Conservation (phyloP, 2,113 vertebrate species). For the Tragelaphus imberbis region DNA sequence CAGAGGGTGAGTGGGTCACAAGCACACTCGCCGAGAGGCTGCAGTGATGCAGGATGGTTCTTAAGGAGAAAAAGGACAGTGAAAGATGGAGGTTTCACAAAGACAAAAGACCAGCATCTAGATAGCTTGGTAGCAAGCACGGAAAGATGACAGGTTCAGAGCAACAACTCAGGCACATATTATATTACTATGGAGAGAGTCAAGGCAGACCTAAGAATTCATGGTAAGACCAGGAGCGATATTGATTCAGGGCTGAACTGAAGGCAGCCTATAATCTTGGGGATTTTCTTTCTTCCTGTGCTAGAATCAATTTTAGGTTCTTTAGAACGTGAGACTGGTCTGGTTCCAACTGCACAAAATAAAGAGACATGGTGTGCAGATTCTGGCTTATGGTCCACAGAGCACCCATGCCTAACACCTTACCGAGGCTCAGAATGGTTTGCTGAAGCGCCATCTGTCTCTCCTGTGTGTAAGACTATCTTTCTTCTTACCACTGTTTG, state of each 20-base stretch:
- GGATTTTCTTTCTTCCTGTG: not conserved
- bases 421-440: not conserved
- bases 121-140: not conserved
- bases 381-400: not conserved
- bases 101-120: not conserved
- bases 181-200: not conserved
- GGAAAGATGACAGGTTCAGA: not conserved
- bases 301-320: not conserved
- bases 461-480: not conserved
- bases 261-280: not conserved
- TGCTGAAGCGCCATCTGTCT: not conserved
- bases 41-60: not conserved
- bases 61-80: not conserved
- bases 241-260: not conserved
- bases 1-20: not conserved
- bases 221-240: not conserved
- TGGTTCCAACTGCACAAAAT: not conserved
- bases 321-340: not conserved
- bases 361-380: not conserved
- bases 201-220: not conserved
- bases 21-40: not conserved
- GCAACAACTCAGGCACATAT: not conserved
- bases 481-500: not conserved
- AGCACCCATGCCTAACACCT: no score
- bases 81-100: not conserved